Evolutionary conservation across 2,113 vertebrate species (phyloP), one percentile per base, ranked within the genome.

Genomic region (Scomber colias): DNA sequence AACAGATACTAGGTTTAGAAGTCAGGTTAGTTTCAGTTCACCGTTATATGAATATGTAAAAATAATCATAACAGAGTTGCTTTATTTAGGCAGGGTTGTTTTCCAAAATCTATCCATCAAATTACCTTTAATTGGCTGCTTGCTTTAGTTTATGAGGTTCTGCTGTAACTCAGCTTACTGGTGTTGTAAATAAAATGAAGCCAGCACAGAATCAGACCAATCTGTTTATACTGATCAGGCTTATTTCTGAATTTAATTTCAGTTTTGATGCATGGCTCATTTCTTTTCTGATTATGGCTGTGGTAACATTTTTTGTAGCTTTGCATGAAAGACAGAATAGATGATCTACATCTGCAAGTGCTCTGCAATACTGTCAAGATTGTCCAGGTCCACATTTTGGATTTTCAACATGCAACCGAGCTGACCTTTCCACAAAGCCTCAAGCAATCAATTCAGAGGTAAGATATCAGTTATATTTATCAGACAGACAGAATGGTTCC

Each of bases 61-160:
- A 4, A 0, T 27, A 19, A 27, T 44, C 12, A 35, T 24, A 48
- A 45, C 31, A 10, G 4, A 17, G 3, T 15, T 27, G 6, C 35
- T 51, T 66, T 11, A 56, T 72, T 50, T 57, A 19, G 12, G 27
- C n/a, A 49, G 30, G 44, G 40, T 15, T 64, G 40, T 48, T 64
- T 31, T 46, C 45, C 7, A 19, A 31, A 44, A 40, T 44, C 9
- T 40, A 40, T 9, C 27, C 9, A 31, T 11, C 24, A 15, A 7
- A 46, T 50, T 27, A 11, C 6, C 7, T 35, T 59, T 13, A 57
- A 60, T 44, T n/a, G 21, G 14, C 44, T 60, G 24, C 16, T 27
- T 27, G 49, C 50, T 15, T 55, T 40, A 3, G 0, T 50, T 55
- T 51, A 12, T n/a, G 24, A 11, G 14, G 11, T 8, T 40, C 8